Evolutionary conservation across 1,140 invertebrate species (phyloP).

Genomic region (Phortica variegata): DNA sequence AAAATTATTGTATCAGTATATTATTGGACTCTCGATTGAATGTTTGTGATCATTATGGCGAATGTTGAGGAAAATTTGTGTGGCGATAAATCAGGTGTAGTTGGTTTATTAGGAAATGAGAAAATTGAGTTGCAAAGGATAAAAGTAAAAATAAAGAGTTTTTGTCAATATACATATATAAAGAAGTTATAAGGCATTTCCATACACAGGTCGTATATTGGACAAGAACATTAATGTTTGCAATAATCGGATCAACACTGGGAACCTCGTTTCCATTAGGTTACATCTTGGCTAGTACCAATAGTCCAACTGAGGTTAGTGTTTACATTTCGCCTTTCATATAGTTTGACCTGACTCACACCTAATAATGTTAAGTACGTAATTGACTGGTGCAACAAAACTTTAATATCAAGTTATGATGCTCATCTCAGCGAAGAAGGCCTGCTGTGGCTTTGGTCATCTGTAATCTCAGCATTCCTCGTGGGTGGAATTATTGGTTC

Average conservation of each 20-base stretch:
- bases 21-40: no score
- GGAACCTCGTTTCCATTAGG: conserved; percentile 83
- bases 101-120: no score
- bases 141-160: no score
- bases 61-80: no score
- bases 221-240: conserved; percentile 27
- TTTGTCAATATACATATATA: no score
- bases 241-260: conserved; percentile 62
- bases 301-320: conserved; percentile 60
- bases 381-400: conserved; percentile 69
- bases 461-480: conserved; percentile 75
- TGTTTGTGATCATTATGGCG: no score
- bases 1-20: no score
- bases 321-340: conserved; percentile 30
- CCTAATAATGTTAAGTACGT: conserved; percentile 72
- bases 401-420: conserved; percentile 62
- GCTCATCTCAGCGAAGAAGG: conserved; percentile 56
- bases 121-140: no score
- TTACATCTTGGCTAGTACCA: conserved; percentile 85
- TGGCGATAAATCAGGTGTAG: no score
- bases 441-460: conserved; percentile 72
- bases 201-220: no score
- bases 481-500: conserved; percentile 76
- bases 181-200: no score
- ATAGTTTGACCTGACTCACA: no score